Evolutionary conservation across 2,888 invertebrate genomes (phyloP), one percentile per base, ranked within the genome.

Genomic region (Thera obeliscata): DNA sequence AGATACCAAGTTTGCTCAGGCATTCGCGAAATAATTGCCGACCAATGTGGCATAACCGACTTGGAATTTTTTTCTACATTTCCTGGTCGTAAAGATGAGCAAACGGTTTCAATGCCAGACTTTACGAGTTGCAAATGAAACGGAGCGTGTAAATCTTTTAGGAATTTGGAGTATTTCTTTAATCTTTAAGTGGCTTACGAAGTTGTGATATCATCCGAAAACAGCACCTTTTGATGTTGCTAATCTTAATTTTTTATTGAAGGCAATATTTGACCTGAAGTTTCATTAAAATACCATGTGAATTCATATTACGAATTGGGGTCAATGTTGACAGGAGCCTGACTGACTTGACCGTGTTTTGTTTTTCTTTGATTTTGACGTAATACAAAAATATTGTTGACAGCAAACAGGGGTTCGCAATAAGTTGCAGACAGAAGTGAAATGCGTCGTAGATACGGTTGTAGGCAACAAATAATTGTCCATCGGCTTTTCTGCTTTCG

Each of bases 41-140:
- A 78, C 81, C 82, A 83, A 85, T 80, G 82, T 82, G 81, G 82
- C 83, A 82, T 84, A 86, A 83, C 85, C 76, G 79, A 77, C 71
- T 74, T 76, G 80, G 81, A 81, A 82, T 87, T 81, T 84, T 80
- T 71, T 80, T 82, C 78, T 79, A 76, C 81, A 87, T 87, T 91
- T 90, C 90, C 90, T 84, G 85, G 83, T 84, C 81, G 84, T 90
- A 88, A 91, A 90, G 84, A 81, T 83, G 83, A 85, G 84, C 86
- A 83, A 89, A 90, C 87, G 85, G 80, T 84, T 80, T 87, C 92
- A 92, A 93, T 91, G 92, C 85, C 91, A 89, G 80, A 83, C 75
- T 90, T 91, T 90, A 92, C 83, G 88, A 87, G 75, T 81, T 80
- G 79, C 81, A 85, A 87, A 89, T 88, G 84, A 84, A 86, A 85